Conservation (phyloP, 2,888 invertebrate species). For the Drosophila mimica region DNA sequence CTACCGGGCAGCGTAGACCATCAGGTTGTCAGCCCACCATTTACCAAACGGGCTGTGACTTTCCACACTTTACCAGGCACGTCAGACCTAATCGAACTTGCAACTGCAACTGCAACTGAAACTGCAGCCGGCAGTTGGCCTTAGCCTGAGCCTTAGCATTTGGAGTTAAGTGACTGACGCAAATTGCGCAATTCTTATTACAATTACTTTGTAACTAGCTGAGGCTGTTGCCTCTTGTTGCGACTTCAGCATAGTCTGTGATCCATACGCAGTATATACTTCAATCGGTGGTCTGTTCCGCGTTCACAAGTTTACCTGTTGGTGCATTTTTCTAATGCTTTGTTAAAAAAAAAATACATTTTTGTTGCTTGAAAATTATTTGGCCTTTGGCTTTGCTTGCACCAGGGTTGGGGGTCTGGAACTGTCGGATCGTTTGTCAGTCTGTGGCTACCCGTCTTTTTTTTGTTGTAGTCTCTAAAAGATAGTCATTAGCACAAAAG, state of each 20-base stretch:
- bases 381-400: conserved; percentile 58
- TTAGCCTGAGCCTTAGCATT: conserved; percentile 27
- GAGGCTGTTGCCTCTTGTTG: conserved; percentile 19
- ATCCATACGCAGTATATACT: conserved; percentile 28
- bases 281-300: conserved; percentile 10
- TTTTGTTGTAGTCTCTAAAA: conserved; percentile 54
- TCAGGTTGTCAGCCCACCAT: conserved; percentile 31
- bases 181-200: conserved; percentile 78
- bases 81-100: conserved; percentile 42
- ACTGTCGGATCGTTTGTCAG: conserved; percentile 63
- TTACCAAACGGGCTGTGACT: conserved; percentile 69
- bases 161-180: conserved; percentile 72
- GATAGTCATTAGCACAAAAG: conserved; percentile 77
- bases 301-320: conserved; percentile 27
- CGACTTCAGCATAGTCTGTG: conserved; percentile 20
- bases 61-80: conserved; percentile 71
- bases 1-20: conserved; percentile 41
- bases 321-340: conserved; percentile 68
- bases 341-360: conserved; percentile 15
- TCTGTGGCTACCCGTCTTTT: conserved; percentile 68
- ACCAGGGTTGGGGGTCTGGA: conserved; percentile 13
- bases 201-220: conserved; percentile 70
- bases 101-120: conserved; percentile 26
- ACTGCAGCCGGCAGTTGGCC: conserved; percentile 18
- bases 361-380: conserved; percentile 56